Base-by-base conservation (phyloP, 2,797 vertebrate genomes). In the Botia kubotai region DNA sequence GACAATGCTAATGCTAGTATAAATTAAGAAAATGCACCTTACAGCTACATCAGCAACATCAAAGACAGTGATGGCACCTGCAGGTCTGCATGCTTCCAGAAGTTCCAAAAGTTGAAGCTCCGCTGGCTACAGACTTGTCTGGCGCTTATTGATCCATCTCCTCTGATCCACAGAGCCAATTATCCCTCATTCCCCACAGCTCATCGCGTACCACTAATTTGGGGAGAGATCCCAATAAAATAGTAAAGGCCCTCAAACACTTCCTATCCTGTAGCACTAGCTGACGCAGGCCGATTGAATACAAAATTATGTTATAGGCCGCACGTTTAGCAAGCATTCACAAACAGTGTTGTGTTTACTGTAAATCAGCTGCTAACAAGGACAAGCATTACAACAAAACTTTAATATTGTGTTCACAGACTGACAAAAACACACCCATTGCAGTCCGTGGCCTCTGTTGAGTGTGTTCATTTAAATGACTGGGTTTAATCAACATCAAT, bases 141-240 rank as follows among this genome's bases (percentile, higher is more conserved):
- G 84, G 86, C 84, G 86, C 12, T 81, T 89, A 91, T 90, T 85
- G 91, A 93, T 92, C 90, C 82, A 81, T 36, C n/a, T n/a, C n/a
- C n/a, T n/a, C n/a, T n/a, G n/a, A n/a, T 70, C 79, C 82, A 74
- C 62, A 79, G 77, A 83, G 86, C 81, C 81, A 86, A 84, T 90
- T 89, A 87, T 82, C 82, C 81, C 72, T 84, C 79, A 75, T 82
- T 85, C 84, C 69, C 75, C 80, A 82, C 82, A 62, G 66, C 80
- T 88, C 85, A 85, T 68, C 66, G 58, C 79, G 81, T 75, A 68
- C 52, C 70, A 55, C 69, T 78, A 69, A 73, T 65, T 68, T 77
- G 66, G 26, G 78, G 68, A 36, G 84, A 62, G 50, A 71, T 36
- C 77, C 69, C 79, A 74, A 72, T 62, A 72, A 79, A 87, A 63